Base-by-base conservation (phyloP, 1,140 invertebrate species). In the Drosophila burlai region DNA sequence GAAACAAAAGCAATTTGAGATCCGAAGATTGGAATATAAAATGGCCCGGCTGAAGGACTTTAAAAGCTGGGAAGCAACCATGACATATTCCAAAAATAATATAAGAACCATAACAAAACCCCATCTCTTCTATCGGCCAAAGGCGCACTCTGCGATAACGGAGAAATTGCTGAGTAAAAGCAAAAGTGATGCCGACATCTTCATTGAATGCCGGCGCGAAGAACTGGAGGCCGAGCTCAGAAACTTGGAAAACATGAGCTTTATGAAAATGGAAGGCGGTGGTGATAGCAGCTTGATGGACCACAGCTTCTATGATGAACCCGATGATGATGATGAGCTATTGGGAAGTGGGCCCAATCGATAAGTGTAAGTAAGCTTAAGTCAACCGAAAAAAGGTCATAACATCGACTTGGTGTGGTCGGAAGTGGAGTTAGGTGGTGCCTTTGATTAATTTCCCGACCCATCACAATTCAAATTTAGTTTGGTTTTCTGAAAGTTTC, bases 101-200 rank as follows among this genome's bases (percentile, higher is more conserved):
- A 98, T 99, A 80, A 95, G 96, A 91, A 99, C 98, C 2, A 97
- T 96, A 93, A 94, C 96, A 2, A 97, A 97, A 89, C 98, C 98
- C 31, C 94, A 95, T 50, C 95, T 99, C 62, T 98, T 97, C 94
- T 99, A 96, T 94, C 89, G 97, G 82, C 98, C 98, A 10, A 97
- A 74, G 18, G 50, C 58, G 3, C 79, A 82, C 46, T 62, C 75
- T 4, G 11, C 43, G 0, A 57, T 57, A 11, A 90, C 82, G 10
- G 81, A 90, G 45, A 85, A 82, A 9, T 49, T 90, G 15, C 29
- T 77, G 15, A 42, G 43, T n/a, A 76, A 90, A 68, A 76, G 67
- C 24, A 91, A 82, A 61, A 38, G 5, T 16, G 82, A 90, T 21
- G 52, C 89, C 13, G 79, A 90, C 9, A 42, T 52, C 26, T 29